phyloP scores from a whole-genome alignment of 1,140 invertebrate genomes.

The Drosophila tsacasi region DNA sequence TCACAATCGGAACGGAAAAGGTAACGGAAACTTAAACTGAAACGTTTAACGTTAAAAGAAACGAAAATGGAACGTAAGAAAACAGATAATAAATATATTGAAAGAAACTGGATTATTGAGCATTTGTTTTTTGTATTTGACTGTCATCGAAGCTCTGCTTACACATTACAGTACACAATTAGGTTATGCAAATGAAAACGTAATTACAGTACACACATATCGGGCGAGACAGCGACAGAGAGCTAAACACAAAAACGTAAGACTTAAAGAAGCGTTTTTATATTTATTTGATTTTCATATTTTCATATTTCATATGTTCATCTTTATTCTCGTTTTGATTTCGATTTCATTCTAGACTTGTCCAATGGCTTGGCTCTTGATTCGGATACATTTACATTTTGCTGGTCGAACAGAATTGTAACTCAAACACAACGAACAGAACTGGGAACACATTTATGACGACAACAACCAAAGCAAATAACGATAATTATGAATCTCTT shows the following conservation, averaged over 20 bases:
- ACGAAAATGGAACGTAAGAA: constrained; percentile 5
- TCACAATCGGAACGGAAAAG: constrained; percentile 13
- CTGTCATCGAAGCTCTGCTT: constrained; percentile 83
- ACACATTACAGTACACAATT: constrained; percentile 81
- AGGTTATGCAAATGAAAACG: constrained; percentile 63
- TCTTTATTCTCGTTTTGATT: background rate
- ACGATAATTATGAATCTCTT: constrained; percentile 73
- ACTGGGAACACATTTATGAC: constrained; percentile 78
- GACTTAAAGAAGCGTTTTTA: constrained; percentile 42
- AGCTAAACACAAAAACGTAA: constrained; percentile 60
- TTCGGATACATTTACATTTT: constrained; percentile 36
- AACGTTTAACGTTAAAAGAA: constrained; percentile 1
- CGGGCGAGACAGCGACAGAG: constrained; percentile 64
- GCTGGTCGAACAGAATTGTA: constrained; percentile 58
- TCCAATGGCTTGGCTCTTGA: constrained; percentile 38
- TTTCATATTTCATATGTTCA: background rate
- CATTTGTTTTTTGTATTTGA: constrained; percentile 73
- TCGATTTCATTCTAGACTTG: background rate
- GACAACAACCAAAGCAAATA: constrained; percentile 83
- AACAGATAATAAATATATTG: constrained; percentile 20
- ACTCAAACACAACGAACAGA: constrained; percentile 80
- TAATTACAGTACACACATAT: constrained; percentile 65
- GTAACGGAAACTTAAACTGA: background rate
- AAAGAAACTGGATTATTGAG: constrained; percentile 52
- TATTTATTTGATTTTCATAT: constrained; percentile 6